Evolutionary conservation across 1,140 invertebrate genomes (phyloP), one percentile per base, ranked within the genome.

Genomic region (Nephila pilipes): DNA sequence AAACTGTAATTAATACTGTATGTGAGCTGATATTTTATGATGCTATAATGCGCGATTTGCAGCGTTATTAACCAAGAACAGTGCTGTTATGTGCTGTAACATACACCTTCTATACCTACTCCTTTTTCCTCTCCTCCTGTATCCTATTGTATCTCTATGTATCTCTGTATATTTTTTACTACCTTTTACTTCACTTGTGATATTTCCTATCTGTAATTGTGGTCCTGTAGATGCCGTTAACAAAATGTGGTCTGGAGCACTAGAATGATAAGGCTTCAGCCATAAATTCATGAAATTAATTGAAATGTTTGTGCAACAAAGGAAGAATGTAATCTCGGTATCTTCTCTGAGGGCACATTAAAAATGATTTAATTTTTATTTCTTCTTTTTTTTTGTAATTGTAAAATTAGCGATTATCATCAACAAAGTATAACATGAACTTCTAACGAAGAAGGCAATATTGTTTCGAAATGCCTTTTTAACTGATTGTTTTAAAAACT

Each of bases 11-110:
- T 91, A 91, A 22, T 90, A 60, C 54, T 91, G 57, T 83, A 65
- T 91, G 89, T 91, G 89, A 91, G 89, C 89, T 83, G 57, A 91
- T 91, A 91, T 91, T 91, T 91, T 91, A 91, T 85, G 89, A 83
- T 29, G 54, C 85, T 36, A 75, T 55, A 55, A 54, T 14, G 80
- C 36, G 80, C 38, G 80, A 81, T 32, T 18, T 29, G n/a, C 81
- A 46, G 32, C 46, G 79, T 81, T 81, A 54, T 55, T 55, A 83
- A 54, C n/a, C 38, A 83, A 55, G 81, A 83, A 25, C 69, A 32
- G 69, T 79, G 36, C 36, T 79, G 12, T 54, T 25, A 32, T 87
- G 85, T 87, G 32, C 85, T 87, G 55, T 36, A 4, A 54, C 85
- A 63, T 87, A 60, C 58, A 58, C 88, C 38, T 57, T 80, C 32